Evolutionary conservation across 2,888 invertebrate genomes (phyloP), one percentile per base, ranked within the genome.

Genomic region (Mechanitis mazaeus): DNA sequence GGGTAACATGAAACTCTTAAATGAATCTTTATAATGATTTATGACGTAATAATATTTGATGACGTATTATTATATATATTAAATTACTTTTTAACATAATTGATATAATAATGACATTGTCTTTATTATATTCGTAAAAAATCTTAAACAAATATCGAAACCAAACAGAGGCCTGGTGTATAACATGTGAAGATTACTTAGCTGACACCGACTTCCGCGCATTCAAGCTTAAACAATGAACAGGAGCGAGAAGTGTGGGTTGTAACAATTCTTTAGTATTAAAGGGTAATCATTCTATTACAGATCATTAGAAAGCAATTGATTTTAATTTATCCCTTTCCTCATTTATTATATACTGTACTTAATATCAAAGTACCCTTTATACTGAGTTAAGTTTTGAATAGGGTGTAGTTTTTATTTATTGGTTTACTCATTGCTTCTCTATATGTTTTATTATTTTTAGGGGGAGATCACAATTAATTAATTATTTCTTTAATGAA

Each of bases 251-350:
- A 50, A 61, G 64, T 65, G 68, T 66, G 63, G 68, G 63, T 55
- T 61, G 64, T 56, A 45, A 42, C 59, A 60, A 65, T 67, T 65
- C 64, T 65, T 64, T 62, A 63, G 63, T 64, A 54, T 58, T 59
- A 66, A 61, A 60, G 57, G 59, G 67, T 67, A 68, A 68, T 68
- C 67, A 67, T 67, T 67, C 64, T 63, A 69, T 70, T 69, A 62
- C 59, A 53, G 35, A 56, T 65, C 67, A 69, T 70, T 66, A 70
- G 65, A 68, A 69, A 65, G 63, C 66, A 69, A 69, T 70, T 69
- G 69, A 63, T 62, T 64, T 54, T 63, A 68, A 68, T 67, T 67
- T 61, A 63, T 57, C 61, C 56, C 58, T 65, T 65, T 64, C 64
- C 61, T 58, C 58, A 54, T 47, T 64, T 58, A 59, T 42, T 42